phyloP scores from a whole-genome alignment of 1,140 invertebrate species.

The Drosophila virilis region DNA sequence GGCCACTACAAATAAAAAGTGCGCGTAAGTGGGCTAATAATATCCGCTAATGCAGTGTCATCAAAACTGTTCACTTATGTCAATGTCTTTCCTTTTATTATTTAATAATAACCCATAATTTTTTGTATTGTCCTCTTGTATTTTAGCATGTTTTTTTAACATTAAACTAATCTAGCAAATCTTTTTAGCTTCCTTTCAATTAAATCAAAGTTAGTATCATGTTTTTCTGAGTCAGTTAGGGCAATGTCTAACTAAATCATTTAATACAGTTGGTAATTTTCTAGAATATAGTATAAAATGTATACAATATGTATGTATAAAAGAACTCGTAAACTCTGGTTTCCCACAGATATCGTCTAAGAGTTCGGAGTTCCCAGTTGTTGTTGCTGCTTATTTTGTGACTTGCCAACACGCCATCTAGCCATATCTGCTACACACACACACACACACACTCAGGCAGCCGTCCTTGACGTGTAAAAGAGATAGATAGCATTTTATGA shows the following conservation, averaged over 20 bases:
- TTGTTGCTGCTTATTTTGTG: slow-evolving; percentile 43
- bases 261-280: slow-evolving; percentile 21
- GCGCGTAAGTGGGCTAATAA: background rate
- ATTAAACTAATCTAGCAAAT: no score
- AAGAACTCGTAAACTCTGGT: slow-evolving; percentile 39
- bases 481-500: slow-evolving; percentile 78
- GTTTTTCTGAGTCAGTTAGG: background rate
- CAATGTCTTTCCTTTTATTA: background rate
- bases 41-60: background rate
- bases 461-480: slow-evolving; percentile 63
- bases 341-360: slow-evolving; percentile 21
- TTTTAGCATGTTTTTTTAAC: no score
- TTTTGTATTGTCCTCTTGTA: no score
- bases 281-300: slow-evolving; percentile 3
- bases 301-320: slow-evolving; percentile 18
- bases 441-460: no score
- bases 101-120: no score
- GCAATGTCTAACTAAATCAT: slow-evolving; percentile 13
- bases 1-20: background rate
- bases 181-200: background rate
- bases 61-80: background rate
- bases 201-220: background rate
- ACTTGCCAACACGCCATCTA: slow-evolving; percentile 70
- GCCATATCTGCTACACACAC: slow-evolving; percentile 51
- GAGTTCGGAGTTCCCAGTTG: background rate